phyloP scores from a whole-genome alignment of 2,113 vertebrate species.

The Pelmatolapia mariae region DNA sequence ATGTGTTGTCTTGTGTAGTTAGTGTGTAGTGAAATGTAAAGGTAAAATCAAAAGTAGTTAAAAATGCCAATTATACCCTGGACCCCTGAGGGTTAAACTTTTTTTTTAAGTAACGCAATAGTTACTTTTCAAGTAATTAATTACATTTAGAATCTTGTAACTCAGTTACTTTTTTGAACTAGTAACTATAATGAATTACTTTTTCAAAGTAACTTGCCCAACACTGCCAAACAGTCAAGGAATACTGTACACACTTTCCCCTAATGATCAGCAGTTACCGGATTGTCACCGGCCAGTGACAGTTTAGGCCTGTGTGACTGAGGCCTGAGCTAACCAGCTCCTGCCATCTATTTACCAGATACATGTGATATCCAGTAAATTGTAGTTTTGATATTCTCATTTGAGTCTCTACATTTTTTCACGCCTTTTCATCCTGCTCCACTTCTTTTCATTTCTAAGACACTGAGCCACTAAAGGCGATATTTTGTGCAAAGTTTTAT shows the following conservation, averaged over 20 bases:
- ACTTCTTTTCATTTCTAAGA: neutral
- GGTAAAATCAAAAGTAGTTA: too few species aligned
- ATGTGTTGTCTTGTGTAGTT: too few species aligned
- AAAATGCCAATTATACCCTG: too few species aligned
- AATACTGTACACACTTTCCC: neutral
- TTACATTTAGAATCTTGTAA: too few species aligned
- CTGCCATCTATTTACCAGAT: neutral
- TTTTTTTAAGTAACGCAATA: too few species aligned
- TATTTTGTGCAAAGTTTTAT: neutral
- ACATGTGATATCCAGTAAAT: neutral
- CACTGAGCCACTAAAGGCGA: neutral
- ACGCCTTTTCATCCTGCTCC: neutral
- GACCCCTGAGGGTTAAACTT: too few species aligned
- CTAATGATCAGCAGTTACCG: rapidly evolving
- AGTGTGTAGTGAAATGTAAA: too few species aligned
- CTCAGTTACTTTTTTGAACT: too few species aligned
- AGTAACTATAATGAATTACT: too few species aligned
- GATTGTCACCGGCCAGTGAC: neutral
- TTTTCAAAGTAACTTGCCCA: too few species aligned
- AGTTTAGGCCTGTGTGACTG: neutral
- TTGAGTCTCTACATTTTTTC: neutral
- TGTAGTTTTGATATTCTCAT: neutral
- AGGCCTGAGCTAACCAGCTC: neutral
- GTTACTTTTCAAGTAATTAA: too few species aligned
- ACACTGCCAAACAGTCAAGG: neutral